Evolutionary conservation across 2,113 vertebrate species (phyloP).

Genomic region (Myxocyprinus asiaticus): DNA sequence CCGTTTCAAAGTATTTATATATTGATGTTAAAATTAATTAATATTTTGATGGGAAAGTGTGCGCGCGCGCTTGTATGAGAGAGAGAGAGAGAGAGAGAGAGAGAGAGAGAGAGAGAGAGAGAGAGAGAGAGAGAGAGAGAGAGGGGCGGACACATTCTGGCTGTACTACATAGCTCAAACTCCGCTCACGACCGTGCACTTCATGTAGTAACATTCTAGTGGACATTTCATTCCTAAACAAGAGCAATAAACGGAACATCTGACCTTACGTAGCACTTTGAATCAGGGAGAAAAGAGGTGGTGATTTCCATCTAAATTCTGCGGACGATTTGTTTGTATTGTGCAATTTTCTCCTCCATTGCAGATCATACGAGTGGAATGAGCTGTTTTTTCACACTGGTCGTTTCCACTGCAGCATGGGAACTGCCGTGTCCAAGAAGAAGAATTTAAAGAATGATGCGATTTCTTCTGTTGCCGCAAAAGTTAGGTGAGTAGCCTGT

Average conservation of each 20-base stretch:
- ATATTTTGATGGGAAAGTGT: too few species aligned
- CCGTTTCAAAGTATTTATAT: too few species aligned
- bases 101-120: too few species aligned
- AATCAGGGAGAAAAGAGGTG: not conserved
- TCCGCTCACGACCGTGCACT: not conserved
- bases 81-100: too few species aligned
- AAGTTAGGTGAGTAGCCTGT: constrained; percentile 86
- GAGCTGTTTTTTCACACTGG: constrained; percentile 58
- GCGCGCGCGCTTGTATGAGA: too few species aligned
- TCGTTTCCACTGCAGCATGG: constrained; percentile 82
- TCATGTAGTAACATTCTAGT: not conserved
- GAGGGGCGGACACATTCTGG: too few species aligned
- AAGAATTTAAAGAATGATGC: constrained; percentile 89
- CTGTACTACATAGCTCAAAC: not conserved
- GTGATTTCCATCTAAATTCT: not conserved
- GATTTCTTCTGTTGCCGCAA: constrained; percentile 91
- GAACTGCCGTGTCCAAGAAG: constrained; percentile 91
- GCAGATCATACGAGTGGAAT: constrained; percentile 61
- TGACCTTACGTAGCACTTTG: not conserved
- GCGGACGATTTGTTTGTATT: constrained; percentile 27
- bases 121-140: too few species aligned
- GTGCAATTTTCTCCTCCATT: constrained; percentile 33
- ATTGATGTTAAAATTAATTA: too few species aligned
- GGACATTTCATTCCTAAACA: constrained; percentile 17
- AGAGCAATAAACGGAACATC: constrained; percentile 6